Conservation (phyloP, 2,113 vertebrate genomes). For the Bubo blakistoni region DNA sequence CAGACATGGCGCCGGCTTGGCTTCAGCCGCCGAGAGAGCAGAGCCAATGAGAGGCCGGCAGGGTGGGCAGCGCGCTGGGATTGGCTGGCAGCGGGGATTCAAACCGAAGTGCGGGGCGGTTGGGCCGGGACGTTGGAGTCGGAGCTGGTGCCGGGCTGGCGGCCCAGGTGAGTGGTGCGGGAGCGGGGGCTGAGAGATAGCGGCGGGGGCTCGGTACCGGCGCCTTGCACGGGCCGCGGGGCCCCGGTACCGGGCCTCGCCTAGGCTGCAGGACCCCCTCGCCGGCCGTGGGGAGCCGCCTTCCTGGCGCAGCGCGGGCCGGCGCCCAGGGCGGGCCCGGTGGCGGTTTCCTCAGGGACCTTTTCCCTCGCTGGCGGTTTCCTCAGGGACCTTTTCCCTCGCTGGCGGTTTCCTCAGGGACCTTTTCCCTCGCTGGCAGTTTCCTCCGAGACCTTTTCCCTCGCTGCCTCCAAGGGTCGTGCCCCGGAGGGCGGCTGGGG, state of each 20-base stretch:
- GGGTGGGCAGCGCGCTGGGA: rapidly evolving
- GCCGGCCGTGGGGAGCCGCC: not conserved
- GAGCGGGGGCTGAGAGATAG: not conserved
- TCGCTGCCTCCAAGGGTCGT: too few species aligned
- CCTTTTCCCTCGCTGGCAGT: not conserved
- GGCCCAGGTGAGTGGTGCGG: not conserved
- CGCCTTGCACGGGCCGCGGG: not conserved
- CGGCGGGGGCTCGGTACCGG: not conserved
- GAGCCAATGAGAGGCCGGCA: not conserved
- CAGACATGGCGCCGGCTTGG: not conserved
- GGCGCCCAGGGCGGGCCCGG: not conserved
- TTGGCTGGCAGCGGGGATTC: not conserved
- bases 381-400: not conserved
- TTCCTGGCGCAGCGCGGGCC: not conserved
- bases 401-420: not conserved
- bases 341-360: not conserved
- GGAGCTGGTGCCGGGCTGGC: not conserved
- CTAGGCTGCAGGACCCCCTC: too few species aligned
- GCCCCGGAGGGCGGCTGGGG: not conserved
- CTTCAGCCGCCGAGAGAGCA: rapidly evolving
- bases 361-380: too few species aligned
- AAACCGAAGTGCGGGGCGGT: constrained; percentile 21
- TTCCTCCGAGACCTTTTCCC: not conserved
- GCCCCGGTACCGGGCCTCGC: rapidly evolving
- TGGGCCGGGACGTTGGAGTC: not conserved